These are phyloP conservation scores for Andrena chrysosceles DNA, from an alignment of 2,888 invertebrate species.

Conservation along the genomic window DNA sequence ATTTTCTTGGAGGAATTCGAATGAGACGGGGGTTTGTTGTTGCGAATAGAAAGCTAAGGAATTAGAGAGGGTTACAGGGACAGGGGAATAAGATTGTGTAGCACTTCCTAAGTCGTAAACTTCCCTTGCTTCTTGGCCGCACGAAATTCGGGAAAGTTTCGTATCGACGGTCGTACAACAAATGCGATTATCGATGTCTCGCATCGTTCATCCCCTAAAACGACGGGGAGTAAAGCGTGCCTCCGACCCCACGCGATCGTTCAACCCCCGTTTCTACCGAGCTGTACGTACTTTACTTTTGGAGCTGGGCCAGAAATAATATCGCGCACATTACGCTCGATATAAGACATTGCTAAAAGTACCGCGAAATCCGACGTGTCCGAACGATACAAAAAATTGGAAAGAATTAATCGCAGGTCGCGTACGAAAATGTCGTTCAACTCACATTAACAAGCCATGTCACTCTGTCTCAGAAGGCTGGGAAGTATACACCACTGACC, in stretches of 20 bases:
- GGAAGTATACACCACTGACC: conserved; percentile 82
- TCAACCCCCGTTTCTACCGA: conserved; percentile 51
- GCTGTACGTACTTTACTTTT: conserved; percentile 35
- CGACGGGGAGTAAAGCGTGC: conserved; percentile 52
- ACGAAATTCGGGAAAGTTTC: conserved; percentile 68
- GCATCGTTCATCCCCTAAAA: conserved; percentile 61
- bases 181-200: conserved; percentile 74
- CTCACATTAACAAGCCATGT: conserved; percentile 81
- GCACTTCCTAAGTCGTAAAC: conserved; percentile 76
- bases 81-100: conserved; percentile 63
- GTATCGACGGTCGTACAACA: conserved; percentile 71
- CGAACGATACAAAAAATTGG: conserved; percentile 5
- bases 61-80: conserved; percentile 9
- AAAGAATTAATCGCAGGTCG: conserved; percentile 24
- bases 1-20: not conserved
- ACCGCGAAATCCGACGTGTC: not conserved
- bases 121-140: conserved; percentile 63
- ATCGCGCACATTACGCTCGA: conserved; percentile 36
- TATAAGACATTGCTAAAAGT: conserved; percentile 33
- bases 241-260: conserved; percentile 57
- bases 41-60: not conserved
- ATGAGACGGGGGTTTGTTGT: not conserved
- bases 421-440: conserved; percentile 71
- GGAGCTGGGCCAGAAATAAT: conserved; percentile 53
- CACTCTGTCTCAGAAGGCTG: conserved; percentile 78